These are phyloP conservation scores for Benitochromis conjunctus DNA, from an alignment of 2,113 vertebrate species.

Conservation along the genomic window DNA sequence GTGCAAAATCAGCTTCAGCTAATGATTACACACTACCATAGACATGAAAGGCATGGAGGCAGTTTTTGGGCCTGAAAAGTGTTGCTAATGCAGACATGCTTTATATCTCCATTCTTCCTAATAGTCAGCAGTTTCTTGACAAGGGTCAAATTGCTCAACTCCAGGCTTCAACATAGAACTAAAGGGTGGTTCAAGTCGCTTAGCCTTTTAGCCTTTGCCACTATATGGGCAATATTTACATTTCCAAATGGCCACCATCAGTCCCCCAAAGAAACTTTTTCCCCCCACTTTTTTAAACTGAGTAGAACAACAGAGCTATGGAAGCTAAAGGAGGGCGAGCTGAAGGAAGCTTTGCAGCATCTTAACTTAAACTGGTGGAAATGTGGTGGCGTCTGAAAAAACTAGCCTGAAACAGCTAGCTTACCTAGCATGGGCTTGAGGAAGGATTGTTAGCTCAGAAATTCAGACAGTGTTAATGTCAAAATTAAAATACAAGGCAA, in stretches of 20 bases:
- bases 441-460: not conserved
- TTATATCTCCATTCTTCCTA: not conserved
- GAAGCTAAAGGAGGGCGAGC: not conserved
- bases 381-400: not conserved
- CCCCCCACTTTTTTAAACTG: not conserved
- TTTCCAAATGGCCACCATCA: not conserved
- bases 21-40: not conserved
- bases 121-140: not conserved
- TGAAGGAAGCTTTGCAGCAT: not conserved
- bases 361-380: not conserved
- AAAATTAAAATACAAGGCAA: not conserved
- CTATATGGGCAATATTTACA: not conserved
- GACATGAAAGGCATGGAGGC: not conserved
- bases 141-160: not conserved
- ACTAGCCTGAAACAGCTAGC: not conserved
- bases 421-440: not conserved
- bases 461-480: not conserved
- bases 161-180: not conserved
- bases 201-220: not conserved
- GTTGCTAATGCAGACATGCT: not conserved
- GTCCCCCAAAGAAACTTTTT: rapidly evolving
- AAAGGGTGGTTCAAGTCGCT: not conserved
- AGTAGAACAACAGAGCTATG: not conserved
- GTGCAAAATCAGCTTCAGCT: not conserved
- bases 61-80: not conserved